Evolutionary conservation across 2,888 invertebrate genomes (phyloP), one percentile per base, ranked within the genome.

Genomic region (Schrankia costaestrigalis): DNA sequence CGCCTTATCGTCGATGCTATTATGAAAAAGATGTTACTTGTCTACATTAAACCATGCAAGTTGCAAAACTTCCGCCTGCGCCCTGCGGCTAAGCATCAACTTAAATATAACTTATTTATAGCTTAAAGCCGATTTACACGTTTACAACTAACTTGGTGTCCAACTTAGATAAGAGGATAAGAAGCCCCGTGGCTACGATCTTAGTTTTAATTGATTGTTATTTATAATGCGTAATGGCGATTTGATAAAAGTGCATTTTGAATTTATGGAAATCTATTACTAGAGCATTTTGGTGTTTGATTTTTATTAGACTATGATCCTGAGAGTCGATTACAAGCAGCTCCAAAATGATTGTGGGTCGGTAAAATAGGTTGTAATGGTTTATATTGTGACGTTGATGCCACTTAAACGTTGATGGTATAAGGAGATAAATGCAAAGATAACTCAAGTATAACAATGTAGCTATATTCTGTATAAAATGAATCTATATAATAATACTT

Each of bases 71-170:
- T 64, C 66, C 63, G 57, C 35, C 29, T 45, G 41, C 56, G 34
- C 43, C 70, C 63, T 53, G 62, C 61, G 31, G 69, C 26, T 57
- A 58, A 62, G 46, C 54, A 51, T 52, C 60, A 55, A 47, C 53
- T 57, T 49, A 41, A 55, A 56, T 53, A 48, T 49, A 36, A 55
- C 49, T 56, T 54, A 64, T 60, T 56, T 57, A 64, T 58, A 46
- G 48, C 43, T 51, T 38, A 40, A 47, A 46, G 41, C 45, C 48
- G 56, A 58, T 57, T 57, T 64, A 57, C 60, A 56, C 44, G 47
- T 41, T 48, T 49, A 43, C 41, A 46, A 37, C 33, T 39, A 43
- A 43, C 39, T 43, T 35, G 24, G 37, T 38, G 45, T 47, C 41
- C 33, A 37, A 42, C 43, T 48, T 46, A 46, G 50, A 38, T 39